Base-by-base conservation (phyloP, 2,888 invertebrate genomes). In the Spatulosminthurus flaviceps region DNA sequence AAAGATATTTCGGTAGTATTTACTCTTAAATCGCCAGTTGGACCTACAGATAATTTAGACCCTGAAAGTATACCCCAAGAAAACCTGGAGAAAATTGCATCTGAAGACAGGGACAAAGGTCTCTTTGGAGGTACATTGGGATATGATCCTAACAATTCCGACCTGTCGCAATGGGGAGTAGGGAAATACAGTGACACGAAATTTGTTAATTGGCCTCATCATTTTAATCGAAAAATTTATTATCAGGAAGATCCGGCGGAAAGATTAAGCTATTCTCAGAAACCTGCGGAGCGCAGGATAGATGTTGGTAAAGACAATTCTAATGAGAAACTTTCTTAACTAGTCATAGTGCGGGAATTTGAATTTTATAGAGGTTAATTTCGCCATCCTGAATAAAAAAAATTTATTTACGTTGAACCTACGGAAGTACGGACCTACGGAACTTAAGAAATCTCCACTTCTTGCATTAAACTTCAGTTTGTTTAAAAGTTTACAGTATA, bases 1-100 rank as follows among this genome's bases (percentile, higher is more conserved):
- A 80, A 80, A 75, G 89, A 90, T 81, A 91, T 95, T 85, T 94
- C 95, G n/a, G 91, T 97, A 66, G 91, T 97, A 80, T 97, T 98
- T 87, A 94, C 92, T 51, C 89, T 96, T 34, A 90, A 90, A 83
- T 92, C 93, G 4, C 91, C 92, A 9, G 88, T 90, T 22, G 89
- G 88, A 22, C 82, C 84, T 13, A 85, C 85, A 22, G 85, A 85
- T 78, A 80, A 83, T 41, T 43, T 85, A 9, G 85, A 84, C 43
- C 67, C 79, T 19, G 0, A 74, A 0, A 26, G n/a, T 61, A 9
- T 74, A 21, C 60, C 67, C 51, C 82, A 82, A 29, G 66, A 81
- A 4, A 67, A 72, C 22, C 26, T 22, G 19, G 28, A 74, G 4
- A 26, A 13, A 21, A n/a, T 72, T 61, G 71, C 21, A 19, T 79